Base-by-base conservation (phyloP, 30 jellyfish, hydroid and myxozoan genomes). In the Cassiopea xamachana region DNA sequence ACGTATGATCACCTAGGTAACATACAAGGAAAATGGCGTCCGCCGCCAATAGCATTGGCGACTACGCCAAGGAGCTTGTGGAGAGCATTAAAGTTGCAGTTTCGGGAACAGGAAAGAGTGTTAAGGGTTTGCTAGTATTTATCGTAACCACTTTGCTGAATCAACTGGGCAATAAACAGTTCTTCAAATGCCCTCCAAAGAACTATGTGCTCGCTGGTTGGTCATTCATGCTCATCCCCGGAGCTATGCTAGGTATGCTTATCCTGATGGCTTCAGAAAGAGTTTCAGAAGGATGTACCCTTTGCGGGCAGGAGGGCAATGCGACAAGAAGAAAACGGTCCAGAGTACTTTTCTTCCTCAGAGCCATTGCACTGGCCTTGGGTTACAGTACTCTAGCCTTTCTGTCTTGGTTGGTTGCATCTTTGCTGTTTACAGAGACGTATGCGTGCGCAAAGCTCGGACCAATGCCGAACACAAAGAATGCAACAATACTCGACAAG, bases 361-460 rank as follows among this genome's bases (percentile, higher is more conserved):
- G 80, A 43, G 27, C 51, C 12, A 71, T 71, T 71, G 18, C 80
- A 71, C 55, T 71, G 80, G 27, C 48, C 19, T 7, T 82, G 70
- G 46, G 51, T 6, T 69, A 62, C 44, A 51, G 67, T 62, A 9
- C 68, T 7, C 61, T 82, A 45, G 82, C 73, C 9, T 45, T 64
- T 68, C 82, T 64, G 46, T 62, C 81, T 46, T 82, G 91, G 91
- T 17, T 82, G 9, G 48, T 82, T 9, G 81, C 74, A 3, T 59
- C 91, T 0, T 50, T 82, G 1, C 73, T 82, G 48, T 55, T 69
- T 49, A 45, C 91, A 10, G 91, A 82, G 68, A 69, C 91, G 13
- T 82, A 64, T 51, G 74, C 81, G n/a, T 82, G 91, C 91, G 68
- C 68, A 7, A 82, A 67, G 49, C 18, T 82, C 44, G 91, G 91